Base-by-base conservation (phyloP, 2,888 invertebrate species). In the Caenorhabditis sp. region DNA sequence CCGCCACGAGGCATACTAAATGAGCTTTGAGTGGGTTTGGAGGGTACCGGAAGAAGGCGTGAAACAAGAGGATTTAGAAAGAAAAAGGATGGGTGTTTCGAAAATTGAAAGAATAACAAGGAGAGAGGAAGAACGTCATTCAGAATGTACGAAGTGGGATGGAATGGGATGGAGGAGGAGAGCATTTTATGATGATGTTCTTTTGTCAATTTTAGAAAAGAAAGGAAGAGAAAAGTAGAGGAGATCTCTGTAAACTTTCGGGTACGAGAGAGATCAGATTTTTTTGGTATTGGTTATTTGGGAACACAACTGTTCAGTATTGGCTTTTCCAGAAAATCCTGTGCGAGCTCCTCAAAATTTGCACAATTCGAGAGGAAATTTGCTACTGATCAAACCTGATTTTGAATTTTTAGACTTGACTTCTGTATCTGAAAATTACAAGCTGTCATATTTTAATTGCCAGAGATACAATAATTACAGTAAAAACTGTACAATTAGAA, bases 41-140 rank as follows among this genome's bases (percentile, higher is more conserved):
- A 28, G 38, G 38, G 38, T 22, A 26, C 26, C 24, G 54, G 26
- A 54, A 26, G 26, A 26, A 54, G 51, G 54, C 14, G 24, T 61
- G 72, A 63, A 73, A 59, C 58, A 58, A 72, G 31, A 59, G 16
- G 44, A 70, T 70, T 56, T 56, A 28, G 56, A 70, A 58, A 28
- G 24, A 61, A 54, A 54, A 54, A 12, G 24, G 26, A 47, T 38
- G 38, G 38, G 38, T 38, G 38, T 38, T 38, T 38, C 10, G 5
- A 47, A 47, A 47, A 47, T 19, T 19, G 14, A 26, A 56, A 26
- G 14, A 26, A 56, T 3, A 19, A 19, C 0, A 19, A 59, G 22
- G 19, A 14, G 64, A n/a, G 44, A 2, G 28, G 2, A 2, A 19
- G 19, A 22, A 64, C 28, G 66, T 66, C 51, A 35, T 51, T 49